Evolutionary conservation across 2,113 vertebrate genomes (phyloP).

Genomic region (Xiphophorus maculatus): DNA sequence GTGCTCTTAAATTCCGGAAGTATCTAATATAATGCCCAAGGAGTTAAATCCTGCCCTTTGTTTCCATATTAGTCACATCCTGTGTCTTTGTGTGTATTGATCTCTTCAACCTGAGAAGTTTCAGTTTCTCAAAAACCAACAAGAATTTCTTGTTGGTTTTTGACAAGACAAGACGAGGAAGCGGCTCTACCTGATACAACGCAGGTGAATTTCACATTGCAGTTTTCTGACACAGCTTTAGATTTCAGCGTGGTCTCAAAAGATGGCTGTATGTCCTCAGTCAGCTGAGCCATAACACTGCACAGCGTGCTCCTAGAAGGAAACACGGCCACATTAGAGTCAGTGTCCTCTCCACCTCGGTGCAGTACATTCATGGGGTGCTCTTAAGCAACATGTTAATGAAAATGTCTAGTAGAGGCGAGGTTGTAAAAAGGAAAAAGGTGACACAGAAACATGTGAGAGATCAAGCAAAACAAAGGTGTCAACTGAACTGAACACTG

Average conservation of each 20-base stretch:
- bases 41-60: constrained; percentile 11
- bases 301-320: constrained; percentile 93
- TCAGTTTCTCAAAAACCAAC: constrained; percentile 6
- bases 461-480: constrained; percentile 57
- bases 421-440: constrained; percentile 2
- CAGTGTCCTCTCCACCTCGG: constrained; percentile 14
- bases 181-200: constrained; percentile 89
- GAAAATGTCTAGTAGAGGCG: constrained; percentile 54
- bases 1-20: not conserved
- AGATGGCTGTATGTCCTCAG: constrained; percentile 93
- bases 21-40: not conserved
- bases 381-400: constrained; percentile 60
- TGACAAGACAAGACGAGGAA: not conserved
- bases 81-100: constrained; percentile 2
- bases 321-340: constrained; percentile 54
- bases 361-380: constrained; percentile 41
- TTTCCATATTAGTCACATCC: constrained; percentile 40
- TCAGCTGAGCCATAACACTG: constrained; percentile 95
- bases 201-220: constrained; percentile 94
- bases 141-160: not conserved
- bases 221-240: constrained; percentile 91
- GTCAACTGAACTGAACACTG: constrained; percentile 54
- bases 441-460: constrained; percentile 47
- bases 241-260: constrained; percentile 95
- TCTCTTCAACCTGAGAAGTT: constrained; percentile 5